Evolutionary conservation across 2,888 invertebrate genomes (phyloP).

Genomic region (Nemotelus nigrinus): DNA sequence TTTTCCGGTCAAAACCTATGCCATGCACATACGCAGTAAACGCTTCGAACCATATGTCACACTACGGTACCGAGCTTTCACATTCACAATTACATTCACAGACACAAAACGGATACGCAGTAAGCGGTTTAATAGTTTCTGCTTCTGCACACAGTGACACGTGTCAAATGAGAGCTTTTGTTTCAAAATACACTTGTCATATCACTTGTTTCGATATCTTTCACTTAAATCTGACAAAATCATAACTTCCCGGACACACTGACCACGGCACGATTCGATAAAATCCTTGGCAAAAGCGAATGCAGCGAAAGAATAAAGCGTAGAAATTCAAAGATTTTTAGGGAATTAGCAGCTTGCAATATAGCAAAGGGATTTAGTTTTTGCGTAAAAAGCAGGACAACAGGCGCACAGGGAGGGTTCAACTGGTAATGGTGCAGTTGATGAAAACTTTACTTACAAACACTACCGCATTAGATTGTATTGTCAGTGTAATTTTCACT

Average conservation of each 20-base stretch:
- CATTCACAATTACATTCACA: neutral
- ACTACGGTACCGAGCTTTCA: neutral
- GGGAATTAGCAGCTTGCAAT: conserved; percentile 38
- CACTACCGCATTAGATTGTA: neutral
- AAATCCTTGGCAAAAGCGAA: neutral
- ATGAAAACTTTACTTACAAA: conserved; percentile 1
- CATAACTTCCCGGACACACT: neutral
- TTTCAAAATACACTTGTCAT: conserved; percentile 30
- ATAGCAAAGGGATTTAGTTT: conserved; percentile 30
- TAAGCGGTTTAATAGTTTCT: neutral
- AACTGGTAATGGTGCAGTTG: conserved; percentile 34
- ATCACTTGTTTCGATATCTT: neutral
- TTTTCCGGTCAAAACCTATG: too few relatives aligned
- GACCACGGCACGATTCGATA: conserved; percentile 11
- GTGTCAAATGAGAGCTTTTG: conserved; percentile 9
- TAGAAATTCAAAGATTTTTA: neutral
- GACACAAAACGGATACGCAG: neutral
- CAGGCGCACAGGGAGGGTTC: conserved; percentile 44
- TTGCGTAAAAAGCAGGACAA: conserved; percentile 41
- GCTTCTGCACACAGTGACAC: conserved; percentile 18
- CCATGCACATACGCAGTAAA: neutral
- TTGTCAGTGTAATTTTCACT: conserved; percentile 1
- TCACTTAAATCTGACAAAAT: neutral
- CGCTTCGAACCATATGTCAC: conserved; percentile 12
- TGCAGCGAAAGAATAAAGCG: neutral